Base-by-base conservation (phyloP, 2,888 invertebrate genomes). In the Caenorhabditis sp. region DNA sequence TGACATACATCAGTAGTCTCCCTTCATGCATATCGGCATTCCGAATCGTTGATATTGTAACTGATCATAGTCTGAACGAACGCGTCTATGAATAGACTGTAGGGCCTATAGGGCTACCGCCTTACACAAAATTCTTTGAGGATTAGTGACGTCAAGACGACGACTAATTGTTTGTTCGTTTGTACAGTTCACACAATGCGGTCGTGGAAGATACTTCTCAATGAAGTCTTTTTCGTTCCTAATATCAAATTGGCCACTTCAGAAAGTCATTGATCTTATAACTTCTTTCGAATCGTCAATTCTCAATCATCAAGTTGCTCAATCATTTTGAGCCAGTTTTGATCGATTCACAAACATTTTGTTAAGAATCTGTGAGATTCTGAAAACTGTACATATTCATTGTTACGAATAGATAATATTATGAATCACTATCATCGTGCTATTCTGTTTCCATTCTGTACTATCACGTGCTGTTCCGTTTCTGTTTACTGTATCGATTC, bases 131-230 rank as follows among this genome's bases (percentile, higher is more conserved):
- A 35, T 64, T 77, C 59, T 54, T 61, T 41, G 22, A 44, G 64
- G 79, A 79, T 79, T 79, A 70, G 63, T 79, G 79, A 79, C 79
- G 79, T 79, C 79, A 79, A 70, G 19, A n/a, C 47, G 47, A 70
- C 79, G 69, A 49, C 64, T 64, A 56, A 79, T 41, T 79, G 79
- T 79, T 79, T 79, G 79, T 58, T 74, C 41, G 28, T 77, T 79
- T 70, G 70, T 54, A 70, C 31, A 61, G 70, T 70, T 70, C 63
- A 70, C 70, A 63, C 51, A 51, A 54, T 69, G 49, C 38, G 59
- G 59, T 44, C 44, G 70, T 44, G 63, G 77, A 54, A 69, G 69
- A 77, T 77, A 69, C 63, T 77, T 54, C 41, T 61, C 76, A 69
- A 76, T 68, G 28, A 61, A 66, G 44, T 66, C 47, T 66, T 59